phyloP scores from a whole-genome alignment of 2,113 vertebrate genomes.

The Protobothrops mucrosquamatus region DNA sequence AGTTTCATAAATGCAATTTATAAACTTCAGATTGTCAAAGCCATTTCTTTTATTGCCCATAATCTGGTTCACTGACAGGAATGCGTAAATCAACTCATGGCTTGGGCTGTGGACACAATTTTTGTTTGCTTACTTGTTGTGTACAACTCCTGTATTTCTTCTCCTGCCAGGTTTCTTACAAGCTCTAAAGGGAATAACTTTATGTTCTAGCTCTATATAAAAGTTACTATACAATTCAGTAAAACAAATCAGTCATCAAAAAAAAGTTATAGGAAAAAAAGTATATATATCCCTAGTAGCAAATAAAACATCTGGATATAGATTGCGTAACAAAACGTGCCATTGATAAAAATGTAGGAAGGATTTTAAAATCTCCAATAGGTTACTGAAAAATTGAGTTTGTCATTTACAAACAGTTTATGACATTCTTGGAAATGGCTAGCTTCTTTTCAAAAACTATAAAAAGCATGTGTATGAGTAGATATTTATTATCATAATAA shows the following conservation, averaged over 20 bases:
- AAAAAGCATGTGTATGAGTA: background rate
- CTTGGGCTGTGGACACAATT: background rate
- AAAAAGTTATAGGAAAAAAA: background rate
- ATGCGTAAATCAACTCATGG: background rate
- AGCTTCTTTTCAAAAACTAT: background rate
- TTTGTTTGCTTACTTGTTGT: background rate
- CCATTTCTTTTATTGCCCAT: background rate
- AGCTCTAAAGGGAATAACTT: background rate
- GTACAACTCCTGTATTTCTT: background rate
- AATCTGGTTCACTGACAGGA: background rate
- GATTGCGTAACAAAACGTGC: background rate
- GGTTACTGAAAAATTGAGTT: background rate
- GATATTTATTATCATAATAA: background rate
- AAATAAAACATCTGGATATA: constrained; percentile 7
- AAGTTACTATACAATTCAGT: background rate
- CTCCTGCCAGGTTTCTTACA: background rate
- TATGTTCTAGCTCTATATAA: background rate
- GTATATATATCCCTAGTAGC: background rate
- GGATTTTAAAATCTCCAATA: background rate
- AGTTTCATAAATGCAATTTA: background rate
- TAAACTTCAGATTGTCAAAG: background rate
- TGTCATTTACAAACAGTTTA: background rate
- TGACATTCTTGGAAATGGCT: background rate
- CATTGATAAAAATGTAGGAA: background rate
- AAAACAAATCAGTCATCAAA: background rate